These are phyloP conservation scores for Agelaius phoeniceus DNA, from an alignment of 2,113 vertebrate genomes.

Conservation along the genomic window DNA sequence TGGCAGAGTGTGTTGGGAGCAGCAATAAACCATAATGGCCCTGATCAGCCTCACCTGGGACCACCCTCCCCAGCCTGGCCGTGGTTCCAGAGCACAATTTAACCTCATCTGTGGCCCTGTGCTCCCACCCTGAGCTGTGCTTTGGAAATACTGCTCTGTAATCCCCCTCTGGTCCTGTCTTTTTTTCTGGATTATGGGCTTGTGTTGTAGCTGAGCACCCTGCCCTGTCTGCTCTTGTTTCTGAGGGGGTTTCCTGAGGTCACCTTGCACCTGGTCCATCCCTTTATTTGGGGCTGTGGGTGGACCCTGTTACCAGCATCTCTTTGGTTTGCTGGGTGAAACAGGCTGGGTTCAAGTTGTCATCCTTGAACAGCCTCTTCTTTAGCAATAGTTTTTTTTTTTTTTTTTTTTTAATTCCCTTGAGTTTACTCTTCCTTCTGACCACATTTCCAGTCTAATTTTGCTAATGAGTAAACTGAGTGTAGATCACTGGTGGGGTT, in stretches of 20 bases:
- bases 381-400: not conserved
- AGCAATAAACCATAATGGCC: not conserved
- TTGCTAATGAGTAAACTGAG: not conserved
- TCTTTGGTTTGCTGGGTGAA: not conserved
- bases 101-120: rapidly evolving
- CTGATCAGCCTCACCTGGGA: not conserved
- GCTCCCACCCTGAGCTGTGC: rapidly evolving
- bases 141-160: not conserved
- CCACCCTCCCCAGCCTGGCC: too few relatives aligned
- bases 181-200: not conserved
- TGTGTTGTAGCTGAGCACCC: rapidly evolving
- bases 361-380: not conserved
- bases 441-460: not conserved
- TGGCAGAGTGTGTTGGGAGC: not conserved
- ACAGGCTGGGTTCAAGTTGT: not conserved
- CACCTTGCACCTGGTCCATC: rapidly evolving
- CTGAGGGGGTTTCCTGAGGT: rapidly evolving
- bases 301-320: not conserved
- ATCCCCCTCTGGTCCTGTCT: rapidly evolving
- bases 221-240: not conserved
- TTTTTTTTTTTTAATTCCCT: not conserved
- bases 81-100: not conserved
- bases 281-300: not conserved
- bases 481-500: not conserved
- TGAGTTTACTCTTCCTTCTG: not conserved